Percentiles rank a stretch among this genome's conserved stretches.
Evolutionary conservation across 2,113 vertebrate species (phyloP).

Genomic region (Gopherus evgoodei): DNA sequence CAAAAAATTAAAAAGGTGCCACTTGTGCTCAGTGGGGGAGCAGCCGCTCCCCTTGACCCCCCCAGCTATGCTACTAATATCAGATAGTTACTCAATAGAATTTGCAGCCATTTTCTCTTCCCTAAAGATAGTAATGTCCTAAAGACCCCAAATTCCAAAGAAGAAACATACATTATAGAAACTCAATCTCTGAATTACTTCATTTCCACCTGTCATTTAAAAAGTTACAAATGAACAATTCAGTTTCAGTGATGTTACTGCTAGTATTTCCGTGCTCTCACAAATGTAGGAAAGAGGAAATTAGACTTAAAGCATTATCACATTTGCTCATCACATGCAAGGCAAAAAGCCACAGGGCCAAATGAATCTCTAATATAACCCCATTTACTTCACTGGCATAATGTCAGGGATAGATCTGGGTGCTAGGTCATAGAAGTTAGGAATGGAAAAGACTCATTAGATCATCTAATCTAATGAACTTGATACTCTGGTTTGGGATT

Average conservation of each 20-base stretch:
- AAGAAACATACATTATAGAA: background rate
- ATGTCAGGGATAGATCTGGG: background rate
- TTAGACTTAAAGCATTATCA: background rate
- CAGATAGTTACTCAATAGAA: background rate
- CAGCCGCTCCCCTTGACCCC: too few relatives aligned
- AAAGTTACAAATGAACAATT: background rate
- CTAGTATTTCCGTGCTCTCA: background rate
- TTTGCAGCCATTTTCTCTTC: background rate
- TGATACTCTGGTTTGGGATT: too few relatives aligned
- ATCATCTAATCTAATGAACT: background rate
- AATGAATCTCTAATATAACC: background rate
- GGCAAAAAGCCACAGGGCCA: background rate
- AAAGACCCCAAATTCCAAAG: background rate
- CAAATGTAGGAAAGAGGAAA: background rate
- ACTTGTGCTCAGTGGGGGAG: too few relatives aligned
- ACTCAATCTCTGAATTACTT: background rate
- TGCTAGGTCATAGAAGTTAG: background rate
- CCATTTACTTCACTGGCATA: background rate
- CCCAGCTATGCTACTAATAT: too few relatives aligned
- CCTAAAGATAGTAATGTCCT: background rate
- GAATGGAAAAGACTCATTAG: background rate
- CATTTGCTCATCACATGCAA: background rate
- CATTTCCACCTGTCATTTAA: background rate
- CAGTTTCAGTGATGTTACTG: background rate
- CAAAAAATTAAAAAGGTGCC: too few relatives aligned